phyloP scores from a whole-genome alignment of 2,888 invertebrate species.

The Polydesmus complanatus region DNA sequence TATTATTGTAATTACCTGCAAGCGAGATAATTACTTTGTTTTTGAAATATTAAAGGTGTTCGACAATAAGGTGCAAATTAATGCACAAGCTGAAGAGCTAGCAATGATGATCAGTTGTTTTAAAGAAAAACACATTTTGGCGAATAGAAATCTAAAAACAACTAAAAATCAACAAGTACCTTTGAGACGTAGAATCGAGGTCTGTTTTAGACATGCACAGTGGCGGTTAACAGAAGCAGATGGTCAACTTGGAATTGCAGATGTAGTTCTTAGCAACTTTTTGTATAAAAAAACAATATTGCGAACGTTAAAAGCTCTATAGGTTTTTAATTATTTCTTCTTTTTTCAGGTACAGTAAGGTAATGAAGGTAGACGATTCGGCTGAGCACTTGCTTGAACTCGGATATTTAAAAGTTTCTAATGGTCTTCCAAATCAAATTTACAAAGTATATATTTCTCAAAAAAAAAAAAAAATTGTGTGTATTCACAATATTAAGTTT shows the following conservation, averaged over 20 bases:
- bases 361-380: constrained; percentile 89
- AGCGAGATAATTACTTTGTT: constrained; percentile 46
- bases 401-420: constrained; percentile 89
- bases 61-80: constrained; percentile 77
- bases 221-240: constrained; percentile 97
- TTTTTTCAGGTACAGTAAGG: constrained; percentile 75
- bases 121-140: constrained; percentile 57
- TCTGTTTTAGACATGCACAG: constrained; percentile 95
- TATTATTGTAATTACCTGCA: constrained; percentile 34
- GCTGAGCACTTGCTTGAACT: constrained; percentile 93
- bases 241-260: constrained; percentile 94
- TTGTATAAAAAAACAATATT: constrained; percentile 40
- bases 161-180: constrained; percentile 41
- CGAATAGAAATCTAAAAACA: constrained; percentile 41
- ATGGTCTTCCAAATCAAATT: constrained; percentile 81
- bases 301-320: not conserved
- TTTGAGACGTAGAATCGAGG: constrained; percentile 69
- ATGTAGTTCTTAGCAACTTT: constrained; percentile 88
- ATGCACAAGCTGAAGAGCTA: constrained; percentile 77
- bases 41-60: constrained; percentile 44
- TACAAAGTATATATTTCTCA: constrained; percentile 48
- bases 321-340: not conserved
- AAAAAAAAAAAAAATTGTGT: not conserved
- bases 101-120: constrained; percentile 90
- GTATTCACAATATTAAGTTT: not conserved